A percentile compares a stretch with the other conserved stretches of the same genome.
These are phyloP conservation scores for Melipona beecheii DNA, from an alignment of 2,888 invertebrate species.

Conservation along the genomic window DNA sequence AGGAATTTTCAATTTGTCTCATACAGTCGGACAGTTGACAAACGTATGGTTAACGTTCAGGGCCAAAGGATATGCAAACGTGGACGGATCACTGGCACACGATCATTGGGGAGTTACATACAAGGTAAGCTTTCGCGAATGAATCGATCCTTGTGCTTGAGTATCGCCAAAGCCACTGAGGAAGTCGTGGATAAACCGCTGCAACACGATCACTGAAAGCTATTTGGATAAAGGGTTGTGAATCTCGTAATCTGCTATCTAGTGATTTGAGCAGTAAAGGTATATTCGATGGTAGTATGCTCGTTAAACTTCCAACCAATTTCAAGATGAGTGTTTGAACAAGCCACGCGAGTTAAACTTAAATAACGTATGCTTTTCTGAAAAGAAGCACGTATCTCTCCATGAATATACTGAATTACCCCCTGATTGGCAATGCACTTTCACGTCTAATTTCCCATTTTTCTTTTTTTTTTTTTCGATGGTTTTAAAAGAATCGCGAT, in stretches of 20 bases:
- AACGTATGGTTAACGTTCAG: background rate
- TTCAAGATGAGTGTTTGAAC: background rate
- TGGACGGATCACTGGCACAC: background rate
- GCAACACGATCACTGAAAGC: background rate
- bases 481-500: too few species aligned
- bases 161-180: background rate
- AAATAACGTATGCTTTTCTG: too few species aligned
- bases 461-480: too few species aligned
- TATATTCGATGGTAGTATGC: background rate
- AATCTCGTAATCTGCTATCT: background rate
- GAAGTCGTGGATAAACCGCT: background rate
- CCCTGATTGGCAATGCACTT: too few species aligned
- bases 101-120: background rate
- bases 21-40: background rate
- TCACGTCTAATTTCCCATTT: too few species aligned
- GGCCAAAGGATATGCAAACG: background rate
- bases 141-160: background rate
- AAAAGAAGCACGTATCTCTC: too few species aligned
- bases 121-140: constrained; percentile 1
- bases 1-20: background rate
- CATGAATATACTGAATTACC: too few species aligned
- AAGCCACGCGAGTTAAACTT: too few species aligned
- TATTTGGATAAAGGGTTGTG: background rate
- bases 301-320: background rate
- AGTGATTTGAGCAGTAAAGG: background rate